These are phyloP conservation scores for Rhorus exstirpatorius DNA, from an alignment of 2,888 invertebrate genomes.

Conservation along the genomic window DNA sequence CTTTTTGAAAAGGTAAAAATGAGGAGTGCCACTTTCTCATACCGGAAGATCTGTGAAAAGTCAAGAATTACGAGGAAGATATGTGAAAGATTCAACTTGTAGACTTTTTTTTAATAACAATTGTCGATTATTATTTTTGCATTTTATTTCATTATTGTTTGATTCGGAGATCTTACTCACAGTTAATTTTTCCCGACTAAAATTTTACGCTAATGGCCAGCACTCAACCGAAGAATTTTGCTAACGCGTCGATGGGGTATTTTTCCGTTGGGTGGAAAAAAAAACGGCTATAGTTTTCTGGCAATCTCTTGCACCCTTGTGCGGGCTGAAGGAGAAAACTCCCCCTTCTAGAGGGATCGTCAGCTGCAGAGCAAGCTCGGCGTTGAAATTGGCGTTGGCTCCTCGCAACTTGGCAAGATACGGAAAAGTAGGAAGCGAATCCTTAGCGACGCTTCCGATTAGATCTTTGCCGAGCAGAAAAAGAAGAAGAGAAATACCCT, in stretches of 20 bases:
- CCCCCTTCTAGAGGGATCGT: conserved; percentile 20
- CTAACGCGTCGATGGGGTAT: conserved; percentile 20
- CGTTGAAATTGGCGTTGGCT: conserved; percentile 59
- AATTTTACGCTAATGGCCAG: conserved; percentile 25
- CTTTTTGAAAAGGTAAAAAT: too few species aligned
- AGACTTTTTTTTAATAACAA: background rate
- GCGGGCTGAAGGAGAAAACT: conserved; percentile 27
- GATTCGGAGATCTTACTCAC: background rate
- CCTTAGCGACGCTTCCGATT: conserved; percentile 63
- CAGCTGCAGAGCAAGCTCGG: conserved; percentile 30
- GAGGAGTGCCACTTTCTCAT: too few species aligned
- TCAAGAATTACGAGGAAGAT: too few species aligned
- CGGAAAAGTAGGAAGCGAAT: conserved; percentile 43
- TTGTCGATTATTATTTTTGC: background rate
- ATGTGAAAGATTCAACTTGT: too few species aligned
- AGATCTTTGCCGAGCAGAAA: conserved; percentile 55
- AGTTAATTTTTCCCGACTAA: conserved; percentile 27
- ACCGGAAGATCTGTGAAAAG: too few species aligned
- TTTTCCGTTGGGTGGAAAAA: conserved; percentile 17
- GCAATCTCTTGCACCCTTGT: conserved; percentile 16
- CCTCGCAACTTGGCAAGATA: conserved; percentile 41
- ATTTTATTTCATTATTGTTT: background rate
- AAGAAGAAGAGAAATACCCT: conserved; percentile 38
- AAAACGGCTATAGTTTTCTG: conserved; percentile 20
- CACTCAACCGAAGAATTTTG: conserved; percentile 22